Conservation (phyloP, 2,888 invertebrate species). For the Neria commutata region DNA sequence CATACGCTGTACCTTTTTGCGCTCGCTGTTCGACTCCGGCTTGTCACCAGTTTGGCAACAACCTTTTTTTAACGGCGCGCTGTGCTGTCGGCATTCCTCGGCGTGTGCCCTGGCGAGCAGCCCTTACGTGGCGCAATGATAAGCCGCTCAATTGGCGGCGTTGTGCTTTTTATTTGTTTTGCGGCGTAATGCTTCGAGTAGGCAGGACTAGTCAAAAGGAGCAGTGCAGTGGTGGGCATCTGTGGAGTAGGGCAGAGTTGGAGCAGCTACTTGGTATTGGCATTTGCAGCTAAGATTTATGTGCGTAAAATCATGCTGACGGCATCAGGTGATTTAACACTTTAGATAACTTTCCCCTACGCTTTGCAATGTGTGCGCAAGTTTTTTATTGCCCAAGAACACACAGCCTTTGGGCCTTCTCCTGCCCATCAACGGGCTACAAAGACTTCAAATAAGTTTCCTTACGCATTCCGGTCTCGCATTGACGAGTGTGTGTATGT, state of each 20-base stretch:
- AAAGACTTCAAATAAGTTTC: constrained; percentile 41
- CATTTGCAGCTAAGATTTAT: constrained; percentile 47
- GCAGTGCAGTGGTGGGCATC: too few species aligned
- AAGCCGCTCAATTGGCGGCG: constrained; percentile 21
- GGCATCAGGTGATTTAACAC: constrained; percentile 61
- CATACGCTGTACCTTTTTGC: not conserved
- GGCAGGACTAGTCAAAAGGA: not conserved
- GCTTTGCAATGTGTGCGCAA: not conserved
- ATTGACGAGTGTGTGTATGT: not conserved
- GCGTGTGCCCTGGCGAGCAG: not conserved
- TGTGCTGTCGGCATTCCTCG: not conserved
- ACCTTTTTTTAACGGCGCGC: not conserved
- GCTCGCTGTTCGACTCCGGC: not conserved
- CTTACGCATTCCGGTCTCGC: constrained; percentile 16
- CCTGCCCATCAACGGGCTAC: not conserved
- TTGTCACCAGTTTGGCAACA: constrained; percentile 2
- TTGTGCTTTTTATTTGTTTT: constrained; percentile 9
- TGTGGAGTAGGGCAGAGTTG: too few species aligned
- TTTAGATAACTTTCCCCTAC: constrained; percentile 49
- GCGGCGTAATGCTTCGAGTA: not conserved
- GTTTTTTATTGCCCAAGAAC: not conserved
- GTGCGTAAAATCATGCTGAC: constrained; percentile 58
- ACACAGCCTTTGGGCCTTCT: constrained; percentile 25
- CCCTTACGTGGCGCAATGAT: constrained; percentile 1
- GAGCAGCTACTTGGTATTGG: too few species aligned